Base-by-base conservation (phyloP, 2,113 vertebrate genomes). In the Larimichthys polyactis region DNA sequence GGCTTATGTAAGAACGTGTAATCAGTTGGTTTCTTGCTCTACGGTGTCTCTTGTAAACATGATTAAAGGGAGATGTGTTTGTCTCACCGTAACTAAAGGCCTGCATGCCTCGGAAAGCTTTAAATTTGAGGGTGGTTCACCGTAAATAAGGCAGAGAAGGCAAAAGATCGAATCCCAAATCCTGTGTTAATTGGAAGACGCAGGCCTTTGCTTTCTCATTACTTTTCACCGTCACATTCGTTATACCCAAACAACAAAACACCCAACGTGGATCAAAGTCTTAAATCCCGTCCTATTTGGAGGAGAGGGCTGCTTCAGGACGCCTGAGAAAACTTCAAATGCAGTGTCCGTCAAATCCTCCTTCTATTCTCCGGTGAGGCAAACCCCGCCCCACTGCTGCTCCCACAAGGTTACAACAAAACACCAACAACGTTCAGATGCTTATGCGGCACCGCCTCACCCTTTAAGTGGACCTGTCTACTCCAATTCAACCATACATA, bases 1-100 rank as follows among this genome's bases (percentile, higher is more conserved):
- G 32, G 71, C 84, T 87, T 78, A 84, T 78, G 82, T 84, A 83
- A 81, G 78, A 65, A 81, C 0, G 48, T 82, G 78, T 87, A 82
- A 91, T 85, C 82, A 79, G 46, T 60, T 73, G 71, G 29, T 83
- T 86, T 87, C 51, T 81, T 72, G 54, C 14, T 81, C 51, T 44
- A 40, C 6, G 0, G 40, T 69, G 43, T 81, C 67, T 82, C 54
- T 29, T 59, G 75, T 76, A 52, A 89, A 83, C 68, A 75, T 48
- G 52, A 87, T 86, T 48, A 81, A 68, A 69, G 75, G 51, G 29
- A 70, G 44, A 49, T 40, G 64, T 75, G 36, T 70, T 77, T 79
- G 75, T 71, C 29, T 64, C 4, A 32, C 15, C 4, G 8, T 77
- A 72, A 85, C 79, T 77, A 66, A 78, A 76, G 62, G 73, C 48